These are phyloP conservation scores for Caenorhabditis briggsae DNA, from an alignment of 1,140 invertebrate genomes.

Conservation along the genomic window DNA sequence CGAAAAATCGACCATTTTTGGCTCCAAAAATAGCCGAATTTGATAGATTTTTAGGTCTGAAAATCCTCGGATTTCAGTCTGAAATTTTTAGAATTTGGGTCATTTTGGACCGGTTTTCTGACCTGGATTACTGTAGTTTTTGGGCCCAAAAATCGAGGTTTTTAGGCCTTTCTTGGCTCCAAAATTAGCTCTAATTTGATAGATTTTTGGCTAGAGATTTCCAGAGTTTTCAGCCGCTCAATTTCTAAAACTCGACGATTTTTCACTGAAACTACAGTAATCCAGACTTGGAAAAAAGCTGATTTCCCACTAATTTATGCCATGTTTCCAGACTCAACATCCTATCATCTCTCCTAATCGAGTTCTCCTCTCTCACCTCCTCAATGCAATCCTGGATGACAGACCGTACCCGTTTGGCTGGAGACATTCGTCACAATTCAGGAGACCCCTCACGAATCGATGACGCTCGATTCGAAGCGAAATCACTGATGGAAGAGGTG, in stretches of 20 bases:
- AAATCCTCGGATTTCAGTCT: too few species aligned
- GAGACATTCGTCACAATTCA: constrained; percentile 52
- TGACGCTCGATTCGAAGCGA: constrained; percentile 44
- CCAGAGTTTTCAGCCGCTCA: background rate
- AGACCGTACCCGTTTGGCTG: constrained; percentile 58
- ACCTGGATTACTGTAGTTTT: background rate
- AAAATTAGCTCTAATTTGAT: background rate
- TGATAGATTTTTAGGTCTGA: too few species aligned
- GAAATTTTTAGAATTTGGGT: too few species aligned
- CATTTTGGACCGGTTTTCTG: too few species aligned
- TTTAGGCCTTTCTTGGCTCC: background rate
- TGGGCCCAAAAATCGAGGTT: background rate
- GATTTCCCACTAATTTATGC: too few species aligned
- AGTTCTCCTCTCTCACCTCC: constrained; percentile 60
- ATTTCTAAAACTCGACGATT: background rate
- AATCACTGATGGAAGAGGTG: constrained; percentile 59
- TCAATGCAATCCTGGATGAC: constrained; percentile 68
- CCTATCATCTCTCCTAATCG: constrained; percentile 59
- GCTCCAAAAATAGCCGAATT: too few species aligned
- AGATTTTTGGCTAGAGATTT: background rate
- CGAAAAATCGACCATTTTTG: too few species aligned
- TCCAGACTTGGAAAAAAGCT: too few species aligned
- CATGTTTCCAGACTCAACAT: constrained; percentile 63
- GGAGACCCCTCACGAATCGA: constrained; percentile 47
- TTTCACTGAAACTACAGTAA: background rate